Evolutionary conservation across 1,140 invertebrate genomes (phyloP).

Genomic region (Megathymus violae): DNA sequence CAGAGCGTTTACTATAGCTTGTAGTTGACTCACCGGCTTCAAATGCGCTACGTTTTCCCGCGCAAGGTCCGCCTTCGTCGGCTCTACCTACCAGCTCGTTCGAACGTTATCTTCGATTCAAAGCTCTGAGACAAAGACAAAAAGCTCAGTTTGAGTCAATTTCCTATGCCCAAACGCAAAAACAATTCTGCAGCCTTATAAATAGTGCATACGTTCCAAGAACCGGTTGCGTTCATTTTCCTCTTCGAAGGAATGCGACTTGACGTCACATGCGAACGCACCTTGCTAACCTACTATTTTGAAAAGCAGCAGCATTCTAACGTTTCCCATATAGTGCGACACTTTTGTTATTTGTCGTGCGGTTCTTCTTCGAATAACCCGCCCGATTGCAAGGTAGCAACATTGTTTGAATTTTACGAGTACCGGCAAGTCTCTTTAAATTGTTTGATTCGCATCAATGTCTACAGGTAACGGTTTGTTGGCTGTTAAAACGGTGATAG

Average conservation of each 20-base stretch:
- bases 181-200: slow-evolving; percentile 57
- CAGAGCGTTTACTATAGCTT: slow-evolving; percentile 45
- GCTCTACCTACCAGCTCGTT: slow-evolving; percentile 5
- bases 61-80: slow-evolving; percentile 50
- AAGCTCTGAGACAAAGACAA: slow-evolving; percentile 34
- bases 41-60: slow-evolving; percentile 69
- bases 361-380: slow-evolving; percentile 49
- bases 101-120: slow-evolving; percentile 12
- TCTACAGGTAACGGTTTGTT: slow-evolving; percentile 58
- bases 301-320: slow-evolving; percentile 34
- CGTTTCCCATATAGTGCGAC: neutral
- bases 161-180: slow-evolving; percentile 32
- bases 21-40: slow-evolving; percentile 63
- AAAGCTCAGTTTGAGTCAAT: slow-evolving; percentile 41
- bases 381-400: slow-evolving; percentile 55
- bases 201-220: slow-evolving; percentile 75
- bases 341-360: slow-evolving; percentile 43
- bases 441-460: slow-evolving; percentile 39
- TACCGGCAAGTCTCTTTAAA: slow-evolving; percentile 38
- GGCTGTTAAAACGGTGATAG: slow-evolving; percentile 51
- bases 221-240: slow-evolving; percentile 73
- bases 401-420: slow-evolving; percentile 46
- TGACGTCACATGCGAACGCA: slow-evolving; percentile 57
- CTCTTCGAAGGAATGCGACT: slow-evolving; percentile 70
- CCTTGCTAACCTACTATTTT: slow-evolving; percentile 53